Evolutionary conservation across 2,113 vertebrate species (phyloP), one percentile per base, ranked within the genome.

Genomic region (Chaenocephalus aceratus): DNA sequence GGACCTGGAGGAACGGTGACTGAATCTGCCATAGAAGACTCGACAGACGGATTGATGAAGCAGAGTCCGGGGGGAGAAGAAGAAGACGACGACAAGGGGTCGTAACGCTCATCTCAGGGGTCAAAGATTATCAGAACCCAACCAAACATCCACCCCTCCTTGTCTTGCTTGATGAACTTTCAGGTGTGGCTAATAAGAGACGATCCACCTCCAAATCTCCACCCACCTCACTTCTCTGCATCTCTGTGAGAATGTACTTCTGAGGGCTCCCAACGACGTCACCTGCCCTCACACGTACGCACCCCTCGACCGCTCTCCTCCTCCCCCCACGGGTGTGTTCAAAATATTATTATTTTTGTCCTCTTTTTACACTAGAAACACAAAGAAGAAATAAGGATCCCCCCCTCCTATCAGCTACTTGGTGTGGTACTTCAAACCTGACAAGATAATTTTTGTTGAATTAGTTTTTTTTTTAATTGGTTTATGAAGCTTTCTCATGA

Each of bases 181-280:
- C 59, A 77, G 77, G 79, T 85, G 70, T 68, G 83, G 86, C 83
- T 60, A 48, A 62, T 18, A 53, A 85, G 89, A 61, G 88, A 73
- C 71, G 67, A 53, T 44, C 8, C 6, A n/a, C 72, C 85, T 82
- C 72, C 61, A 34, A 71, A 79, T 60, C 80, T 82, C 82, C 80
- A 83, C 87, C 79, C 85, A 77, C 88, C 86, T 80, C 77, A 57
- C 56, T 95, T 95, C 95, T 94, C 92, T 93, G 90, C 94, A 94
- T 96, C 96, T 97, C 95, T 96, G 94, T 95, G 95, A 96, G 95
- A 97, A 96, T 96, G 95, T 97, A 96, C 95, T 95, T 95, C 95
- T 95, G 96, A 96, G 96, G 96, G 96, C 96, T 96, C 79, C 94
- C 96, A 94, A 94, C 95, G 91, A 71, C 88, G 91, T 96, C 94